These are phyloP conservation scores for Selenia dentaria DNA, from an alignment of 2,888 invertebrate genomes.

Conservation along the genomic window DNA sequence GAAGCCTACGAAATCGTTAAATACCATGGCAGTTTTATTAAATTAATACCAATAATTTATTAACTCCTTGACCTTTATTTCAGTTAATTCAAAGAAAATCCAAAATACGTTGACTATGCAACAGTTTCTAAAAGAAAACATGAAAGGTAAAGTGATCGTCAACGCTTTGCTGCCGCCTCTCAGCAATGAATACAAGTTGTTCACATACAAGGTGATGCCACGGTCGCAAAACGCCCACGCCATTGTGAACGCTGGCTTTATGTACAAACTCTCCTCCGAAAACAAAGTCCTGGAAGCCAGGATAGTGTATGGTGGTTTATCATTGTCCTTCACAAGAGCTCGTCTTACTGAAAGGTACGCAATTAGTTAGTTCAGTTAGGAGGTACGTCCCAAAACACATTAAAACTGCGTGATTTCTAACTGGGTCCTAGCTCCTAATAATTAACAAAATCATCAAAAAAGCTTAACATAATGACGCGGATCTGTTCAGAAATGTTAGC, in stretches of 20 bases:
- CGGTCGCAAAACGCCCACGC: constrained; percentile 90
- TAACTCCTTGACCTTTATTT: too few species aligned
- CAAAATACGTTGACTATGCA: constrained; percentile 53
- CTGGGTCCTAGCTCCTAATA: too few species aligned
- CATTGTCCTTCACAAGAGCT: constrained; percentile 73
- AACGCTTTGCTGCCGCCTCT: constrained; percentile 54
- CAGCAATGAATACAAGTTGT: constrained; percentile 34
- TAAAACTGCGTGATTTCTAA: too few species aligned
- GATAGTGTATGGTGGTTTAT: constrained; percentile 86
- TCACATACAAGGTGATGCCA: constrained; percentile 86
- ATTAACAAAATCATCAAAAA: too few species aligned
- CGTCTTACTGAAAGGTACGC: constrained; percentile 71
- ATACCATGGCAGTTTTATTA: too few species aligned
- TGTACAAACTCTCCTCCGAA: constrained; percentile 79
- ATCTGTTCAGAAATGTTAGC: too few species aligned
- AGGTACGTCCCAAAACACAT: too few species aligned
- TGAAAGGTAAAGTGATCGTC: constrained; percentile 64
- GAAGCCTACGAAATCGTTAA: too few species aligned
- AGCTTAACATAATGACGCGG: too few species aligned
- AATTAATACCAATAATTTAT: too few species aligned
- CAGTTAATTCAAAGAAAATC: constrained; percentile 44
- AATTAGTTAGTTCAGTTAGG: too few species aligned
- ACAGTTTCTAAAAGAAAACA: constrained; percentile 66
- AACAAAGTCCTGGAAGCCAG: constrained; percentile 68
- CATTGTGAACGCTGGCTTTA: constrained; percentile 89